Base-by-base conservation (phyloP, 2,113 vertebrate species). In the Ia io region DNA sequence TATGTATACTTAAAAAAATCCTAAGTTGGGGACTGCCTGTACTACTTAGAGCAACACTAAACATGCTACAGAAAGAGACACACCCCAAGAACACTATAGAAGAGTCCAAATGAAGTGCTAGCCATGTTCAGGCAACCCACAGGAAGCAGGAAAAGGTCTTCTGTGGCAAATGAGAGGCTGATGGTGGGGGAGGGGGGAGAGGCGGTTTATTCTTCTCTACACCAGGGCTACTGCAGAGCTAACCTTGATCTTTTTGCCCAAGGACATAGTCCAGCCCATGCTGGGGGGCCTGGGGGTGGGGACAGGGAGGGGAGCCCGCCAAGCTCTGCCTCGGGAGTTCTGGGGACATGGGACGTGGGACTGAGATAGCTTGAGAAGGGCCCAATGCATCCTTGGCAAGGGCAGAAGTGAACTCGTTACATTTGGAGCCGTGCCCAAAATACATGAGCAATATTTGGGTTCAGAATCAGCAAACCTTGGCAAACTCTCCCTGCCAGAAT, bases 401-500 rank as follows among this genome's bases (percentile, higher is more conserved):
- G 32, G 35, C 65, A 85, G 67, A 94, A 88, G 89, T 61, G 84
- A 85, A 88, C 73, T 92, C 22, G 76, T 59, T 90, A 71, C 44
- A 83, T 70, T 95, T 95, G 97, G 93, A 95, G 63, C 85, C 85
- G 18, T 92, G 94, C 85, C 88, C 42, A 49, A 91, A 78, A 82
- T 47, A 74, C 76, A 86, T 85, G 85, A 92, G 80, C 49, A 82
- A 83, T 95, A 92, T 79, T 96, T 96, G 84, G 69, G 93, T 93
- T 95, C 85, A 69, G 88, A 95, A 83, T 94, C 86, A 90, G 84
- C 83, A 65, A 95, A 92, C 90, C 86, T 95, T 95, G 96, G 95
- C 95, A 95, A 95, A 95, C 23, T 63, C 40, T 88, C 73, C 32
- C 79, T 88, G 42, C 61, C 74, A 93, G 91, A 63, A 82, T 85